Evolutionary conservation across 2,797 vertebrate species (phyloP).

Genomic region (Galago senegalensis): DNA sequence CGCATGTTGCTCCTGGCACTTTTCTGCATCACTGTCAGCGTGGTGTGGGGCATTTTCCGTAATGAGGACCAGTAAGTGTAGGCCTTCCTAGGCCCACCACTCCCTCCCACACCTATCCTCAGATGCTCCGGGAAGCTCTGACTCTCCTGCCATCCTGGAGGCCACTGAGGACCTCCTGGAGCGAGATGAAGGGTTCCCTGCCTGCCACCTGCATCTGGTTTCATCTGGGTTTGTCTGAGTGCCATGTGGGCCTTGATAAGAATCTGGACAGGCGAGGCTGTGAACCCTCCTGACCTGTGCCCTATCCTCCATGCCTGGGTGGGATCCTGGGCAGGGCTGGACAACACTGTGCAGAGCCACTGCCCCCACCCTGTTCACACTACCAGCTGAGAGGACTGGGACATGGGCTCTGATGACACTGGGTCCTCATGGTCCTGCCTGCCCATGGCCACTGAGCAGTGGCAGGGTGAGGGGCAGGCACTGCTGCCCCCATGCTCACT

Average conservation of each 20-base stretch:
- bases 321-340: not conserved
- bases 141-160: not conserved
- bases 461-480: not conserved
- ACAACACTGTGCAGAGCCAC: not conserved
- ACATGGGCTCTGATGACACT: not conserved
- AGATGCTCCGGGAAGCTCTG: not conserved
- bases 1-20: conserved; percentile 94
- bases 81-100: not conserved
- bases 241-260: not conserved
- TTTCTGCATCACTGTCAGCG: conserved; percentile 93
- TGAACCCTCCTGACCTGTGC: fast-evolving
- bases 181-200: not conserved
- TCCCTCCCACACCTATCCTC: not conserved
- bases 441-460: not conserved
- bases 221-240: not conserved
- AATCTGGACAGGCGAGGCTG: not conserved
- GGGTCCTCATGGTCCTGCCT: not conserved
- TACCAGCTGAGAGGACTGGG: not conserved
- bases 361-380: fast-evolving
- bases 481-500: not conserved
- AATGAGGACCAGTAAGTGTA: conserved; percentile 97
- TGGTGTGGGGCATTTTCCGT: conserved; percentile 96
- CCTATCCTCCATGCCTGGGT: not conserved
- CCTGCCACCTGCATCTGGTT: not conserved
- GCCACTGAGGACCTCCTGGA: not conserved